Evolutionary conservation across 2,797 vertebrate species (phyloP).

Genomic region (Rhinogobio ventralis): DNA sequence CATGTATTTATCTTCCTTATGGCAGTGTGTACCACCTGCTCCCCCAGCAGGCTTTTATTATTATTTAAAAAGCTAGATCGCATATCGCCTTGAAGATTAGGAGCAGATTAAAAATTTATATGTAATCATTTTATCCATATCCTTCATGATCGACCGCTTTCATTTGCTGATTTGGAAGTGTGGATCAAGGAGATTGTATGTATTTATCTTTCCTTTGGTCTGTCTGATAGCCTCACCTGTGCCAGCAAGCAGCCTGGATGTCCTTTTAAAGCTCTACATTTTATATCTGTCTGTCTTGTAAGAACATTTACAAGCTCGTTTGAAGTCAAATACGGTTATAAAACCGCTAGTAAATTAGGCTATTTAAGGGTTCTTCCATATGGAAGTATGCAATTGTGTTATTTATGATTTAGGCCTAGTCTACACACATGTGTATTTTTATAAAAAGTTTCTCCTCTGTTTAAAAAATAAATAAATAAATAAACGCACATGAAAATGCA

Average conservation of each 20-base stretch:
- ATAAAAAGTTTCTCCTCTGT: no score
- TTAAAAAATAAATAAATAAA: no score
- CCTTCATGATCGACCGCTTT: neutral
- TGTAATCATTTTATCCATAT: conserved; percentile 23
- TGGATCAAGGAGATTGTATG: neutral
- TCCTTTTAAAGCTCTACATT: neutral
- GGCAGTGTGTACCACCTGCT: conserved; percentile 36
- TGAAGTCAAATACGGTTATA: neutral
- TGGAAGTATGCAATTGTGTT: neutral
- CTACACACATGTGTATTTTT: no score
- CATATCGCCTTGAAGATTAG: conserved; percentile 22
- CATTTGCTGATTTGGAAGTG: neutral
- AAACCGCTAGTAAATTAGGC: neutral
- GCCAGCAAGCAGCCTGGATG: neutral
- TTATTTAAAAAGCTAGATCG: conserved; percentile 19
- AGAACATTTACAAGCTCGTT: neutral
- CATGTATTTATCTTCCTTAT: conserved; percentile 25
- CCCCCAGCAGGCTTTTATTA: conserved; percentile 18
- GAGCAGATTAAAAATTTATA: conserved; percentile 26
- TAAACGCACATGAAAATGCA: no score
- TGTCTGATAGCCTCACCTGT: neutral
- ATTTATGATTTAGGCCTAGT: no score
- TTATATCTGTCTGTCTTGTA: neutral
- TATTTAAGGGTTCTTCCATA: neutral
- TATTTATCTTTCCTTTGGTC: neutral